Percentiles rank a stretch among this genome's conserved stretches.
Evolutionary conservation across 2,888 invertebrate species (phyloP).

Genomic region (Metopia argyrocephala): DNA sequence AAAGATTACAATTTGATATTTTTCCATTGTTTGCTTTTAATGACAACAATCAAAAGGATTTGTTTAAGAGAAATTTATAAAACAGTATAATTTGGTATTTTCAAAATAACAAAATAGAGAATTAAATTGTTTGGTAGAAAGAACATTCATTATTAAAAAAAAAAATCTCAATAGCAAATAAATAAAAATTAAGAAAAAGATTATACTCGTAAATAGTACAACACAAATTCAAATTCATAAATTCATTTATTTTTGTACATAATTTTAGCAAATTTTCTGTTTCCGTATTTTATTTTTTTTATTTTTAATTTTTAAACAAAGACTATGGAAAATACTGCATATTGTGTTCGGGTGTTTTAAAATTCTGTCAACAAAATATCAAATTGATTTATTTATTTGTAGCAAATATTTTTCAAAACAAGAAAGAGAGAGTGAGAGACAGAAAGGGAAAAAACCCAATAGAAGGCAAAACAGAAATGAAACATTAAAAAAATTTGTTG

Average conservation of each 20-base stretch:
- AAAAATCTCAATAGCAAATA: background rate
- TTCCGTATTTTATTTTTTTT: background rate
- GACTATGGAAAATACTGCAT: too few relatives aligned
- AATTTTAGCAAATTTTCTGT: background rate
- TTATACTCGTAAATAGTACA: background rate
- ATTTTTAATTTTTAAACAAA: too few relatives aligned
- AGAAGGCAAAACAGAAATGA: background rate
- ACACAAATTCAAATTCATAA: background rate
- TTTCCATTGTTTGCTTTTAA: too few relatives aligned
- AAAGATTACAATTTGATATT: background rate
- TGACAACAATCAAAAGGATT: background rate
- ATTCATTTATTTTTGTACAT: background rate
- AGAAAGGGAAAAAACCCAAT: background rate
- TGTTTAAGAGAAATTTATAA: background rate
- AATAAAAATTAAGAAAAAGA: background rate
- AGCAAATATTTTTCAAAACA: slow-evolving; percentile 36
- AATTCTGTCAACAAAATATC: slow-evolving; percentile 57
- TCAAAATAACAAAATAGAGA: too few relatives aligned
- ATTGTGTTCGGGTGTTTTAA: background rate
- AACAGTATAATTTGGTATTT: too few relatives aligned
- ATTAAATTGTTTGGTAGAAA: too few relatives aligned
- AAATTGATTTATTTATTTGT: slow-evolving; percentile 61
- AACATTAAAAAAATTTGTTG: slow-evolving; percentile 31
- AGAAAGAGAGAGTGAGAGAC: too few relatives aligned
- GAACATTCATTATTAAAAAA: background rate